Base-by-base conservation (phyloP, 2,888 invertebrate species). In the Tinea semifulvella region DNA sequence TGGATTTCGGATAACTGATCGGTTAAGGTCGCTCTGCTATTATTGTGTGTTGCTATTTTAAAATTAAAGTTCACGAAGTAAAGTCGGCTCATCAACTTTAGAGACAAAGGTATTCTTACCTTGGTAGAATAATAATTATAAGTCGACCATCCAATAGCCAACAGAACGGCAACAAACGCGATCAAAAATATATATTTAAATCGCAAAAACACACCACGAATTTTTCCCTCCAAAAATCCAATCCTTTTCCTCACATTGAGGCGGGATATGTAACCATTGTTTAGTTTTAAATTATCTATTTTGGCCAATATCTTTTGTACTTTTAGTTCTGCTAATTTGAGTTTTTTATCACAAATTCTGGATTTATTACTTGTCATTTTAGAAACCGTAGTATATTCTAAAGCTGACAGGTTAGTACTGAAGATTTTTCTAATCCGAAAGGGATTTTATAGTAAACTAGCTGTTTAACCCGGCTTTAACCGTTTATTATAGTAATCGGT, bases 301-400 rank as follows among this genome's bases (percentile, higher is more conserved):
- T 74, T 79, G 13, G 53, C 58, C 0, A 77, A 40, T 44, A 80
- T 70, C 58, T 70, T 75, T 2, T 55, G 49, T 2, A 79, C 28
- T 63, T 71, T 76, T 2, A 62, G 42, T 55, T 79, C 76, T 0
- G 73, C 71, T 0, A 54, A 51, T 67, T 77, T 80, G 2, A 60
- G 45, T 51, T 67, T 74, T 54, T 74, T 76, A 1, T 73, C 69
- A 26, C 62, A 63, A 2, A 55, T 49, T 55, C 71, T 76, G 1
- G 52, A 56, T n/a, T 53, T 50, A 22, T 13, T 13, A 14, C 18
- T 38, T 17, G 38, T 17, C 3, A 25, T 6, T 6, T 25, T 25
- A 25, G 25, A 6, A 7, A 6, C 25, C 6, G 25, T 8, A 25
- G 25, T 25, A n/a, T n/a, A n/a, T n/a, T n/a, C n/a, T n/a, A 4